Evolutionary conservation across 2,888 invertebrate species (phyloP).

Genomic region (Coelinius sp.): DNA sequence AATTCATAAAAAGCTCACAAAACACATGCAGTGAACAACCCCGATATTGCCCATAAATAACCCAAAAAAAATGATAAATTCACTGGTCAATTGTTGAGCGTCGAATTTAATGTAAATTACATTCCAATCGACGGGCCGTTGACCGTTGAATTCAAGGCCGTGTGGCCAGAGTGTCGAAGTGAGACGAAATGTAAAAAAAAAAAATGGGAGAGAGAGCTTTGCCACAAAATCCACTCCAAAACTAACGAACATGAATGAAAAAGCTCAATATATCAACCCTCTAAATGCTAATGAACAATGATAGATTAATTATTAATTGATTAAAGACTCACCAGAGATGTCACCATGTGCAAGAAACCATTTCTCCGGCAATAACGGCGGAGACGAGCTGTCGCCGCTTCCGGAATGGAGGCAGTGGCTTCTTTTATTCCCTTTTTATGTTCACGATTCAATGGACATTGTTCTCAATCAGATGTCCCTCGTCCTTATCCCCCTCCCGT

Average conservation of each 20-base stretch:
- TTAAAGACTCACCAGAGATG: slow-evolving; percentile 58
- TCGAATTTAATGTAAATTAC: slow-evolving; percentile 51
- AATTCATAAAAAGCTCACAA: not conserved
- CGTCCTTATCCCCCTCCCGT: too few species aligned
- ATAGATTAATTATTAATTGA: slow-evolving; percentile 1
- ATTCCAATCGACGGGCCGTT: slow-evolving; percentile 57
- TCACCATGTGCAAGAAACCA: slow-evolving; percentile 64
- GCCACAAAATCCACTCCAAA: slow-evolving; percentile 23
- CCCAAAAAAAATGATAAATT: not conserved
- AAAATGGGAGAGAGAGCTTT: slow-evolving; percentile 16
- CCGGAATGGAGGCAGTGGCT: slow-evolving; percentile 19
- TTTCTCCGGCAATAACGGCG: slow-evolving; percentile 46
- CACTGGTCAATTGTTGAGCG: slow-evolving; percentile 26
- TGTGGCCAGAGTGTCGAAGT: slow-evolving; percentile 32
- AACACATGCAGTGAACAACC: not conserved
- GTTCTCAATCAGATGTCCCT: not conserved
- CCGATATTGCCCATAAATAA: not conserved
- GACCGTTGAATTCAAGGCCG: slow-evolving; percentile 54
- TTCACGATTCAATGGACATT: slow-evolving; percentile 31
- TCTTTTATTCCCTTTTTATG: slow-evolving; percentile 26
- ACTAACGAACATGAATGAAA: not conserved
- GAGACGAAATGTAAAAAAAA: slow-evolving; percentile 34
- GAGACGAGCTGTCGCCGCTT: slow-evolving; percentile 35
- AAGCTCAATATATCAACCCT: not conserved
- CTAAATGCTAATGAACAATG: not conserved